phyloP scores from a whole-genome alignment of 23 tunicate genomes.

The Halocynthia aurantium region DNA sequence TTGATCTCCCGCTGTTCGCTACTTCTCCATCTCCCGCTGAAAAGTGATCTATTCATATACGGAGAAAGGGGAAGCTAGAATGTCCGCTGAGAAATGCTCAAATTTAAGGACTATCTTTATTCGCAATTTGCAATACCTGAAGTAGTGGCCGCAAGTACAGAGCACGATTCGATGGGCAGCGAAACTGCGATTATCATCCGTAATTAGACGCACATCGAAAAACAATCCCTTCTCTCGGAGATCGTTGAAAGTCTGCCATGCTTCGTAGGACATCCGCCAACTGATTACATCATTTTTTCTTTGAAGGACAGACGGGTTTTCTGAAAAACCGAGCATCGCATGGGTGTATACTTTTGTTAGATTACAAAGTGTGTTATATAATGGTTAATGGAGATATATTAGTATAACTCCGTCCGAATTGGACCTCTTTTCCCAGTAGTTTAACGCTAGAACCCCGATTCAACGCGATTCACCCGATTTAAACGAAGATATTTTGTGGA shows the following conservation, averaged over 20 bases:
- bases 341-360: too few relatives aligned
- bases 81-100: neutral
- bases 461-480: neutral
- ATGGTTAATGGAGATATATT: too few relatives aligned
- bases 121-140: slow-evolving; percentile 29
- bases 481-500: neutral
- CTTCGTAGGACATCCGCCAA: slow-evolving; percentile 54
- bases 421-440: neutral
- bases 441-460: neutral
- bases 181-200: slow-evolving; percentile 38
- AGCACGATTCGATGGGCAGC: slow-evolving; percentile 75
- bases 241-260: slow-evolving; percentile 62
- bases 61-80: neutral
- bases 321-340: slow-evolving; percentile 1
- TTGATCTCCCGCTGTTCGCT: slow-evolving; percentile 39
- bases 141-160: slow-evolving; percentile 75
- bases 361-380: too few relatives aligned
- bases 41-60: slow-evolving; percentile 42
- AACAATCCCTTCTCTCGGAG: slow-evolving; percentile 46
- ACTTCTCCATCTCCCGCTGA: slow-evolving; percentile 87
- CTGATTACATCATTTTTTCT: neutral
- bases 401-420: too few relatives aligned
- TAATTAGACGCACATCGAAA: slow-evolving; percentile 55
- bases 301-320: neutral
- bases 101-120: neutral